Conservation (phyloP, 2,113 vertebrate species). For the Clarias magur region DNA sequence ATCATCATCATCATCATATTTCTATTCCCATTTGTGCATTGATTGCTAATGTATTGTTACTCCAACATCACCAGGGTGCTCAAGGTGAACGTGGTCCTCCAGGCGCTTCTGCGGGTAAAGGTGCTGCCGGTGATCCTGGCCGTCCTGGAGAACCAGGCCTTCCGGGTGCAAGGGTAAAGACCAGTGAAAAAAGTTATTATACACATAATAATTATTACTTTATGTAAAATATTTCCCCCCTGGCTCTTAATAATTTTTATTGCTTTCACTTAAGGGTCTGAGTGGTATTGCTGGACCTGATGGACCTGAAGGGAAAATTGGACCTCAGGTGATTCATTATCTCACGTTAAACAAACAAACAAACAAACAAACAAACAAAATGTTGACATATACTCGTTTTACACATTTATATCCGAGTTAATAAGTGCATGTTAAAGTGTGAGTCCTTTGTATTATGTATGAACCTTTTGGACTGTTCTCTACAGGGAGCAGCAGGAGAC, state of each 20-base stretch:
- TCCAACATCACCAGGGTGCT: slow-evolving; percentile 77
- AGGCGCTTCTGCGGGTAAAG: slow-evolving; percentile 86
- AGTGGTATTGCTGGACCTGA: slow-evolving; percentile 87
- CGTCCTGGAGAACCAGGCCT: slow-evolving; percentile 90
- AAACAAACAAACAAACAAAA: not conserved
- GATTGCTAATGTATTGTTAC: not conserved
- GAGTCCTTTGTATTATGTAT: not conserved
- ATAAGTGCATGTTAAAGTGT: not conserved
- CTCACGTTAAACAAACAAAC: not conserved
- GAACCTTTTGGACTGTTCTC: not conserved
- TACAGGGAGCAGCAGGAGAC: slow-evolving; percentile 87
- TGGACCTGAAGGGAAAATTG: slow-evolving; percentile 91
- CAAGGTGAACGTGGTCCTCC: slow-evolving; percentile 87
- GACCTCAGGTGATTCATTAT: slow-evolving; percentile 80
- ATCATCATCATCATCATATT: not conserved
- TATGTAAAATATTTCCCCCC: too few relatives aligned
- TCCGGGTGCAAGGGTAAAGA: slow-evolving; percentile 90
- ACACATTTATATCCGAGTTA: not conserved
- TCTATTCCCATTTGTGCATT: not conserved
- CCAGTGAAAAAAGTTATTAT: not conserved
- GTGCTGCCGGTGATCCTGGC: slow-evolving; percentile 86
- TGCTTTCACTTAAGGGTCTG: slow-evolving; percentile 78
- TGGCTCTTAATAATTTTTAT: not conserved
- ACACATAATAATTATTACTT: not conserved
- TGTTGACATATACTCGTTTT: too few relatives aligned